These are phyloP conservation scores for Heliconius cydno DNA, from an alignment of 2,888 invertebrate genomes.

Conservation along the genomic window DNA sequence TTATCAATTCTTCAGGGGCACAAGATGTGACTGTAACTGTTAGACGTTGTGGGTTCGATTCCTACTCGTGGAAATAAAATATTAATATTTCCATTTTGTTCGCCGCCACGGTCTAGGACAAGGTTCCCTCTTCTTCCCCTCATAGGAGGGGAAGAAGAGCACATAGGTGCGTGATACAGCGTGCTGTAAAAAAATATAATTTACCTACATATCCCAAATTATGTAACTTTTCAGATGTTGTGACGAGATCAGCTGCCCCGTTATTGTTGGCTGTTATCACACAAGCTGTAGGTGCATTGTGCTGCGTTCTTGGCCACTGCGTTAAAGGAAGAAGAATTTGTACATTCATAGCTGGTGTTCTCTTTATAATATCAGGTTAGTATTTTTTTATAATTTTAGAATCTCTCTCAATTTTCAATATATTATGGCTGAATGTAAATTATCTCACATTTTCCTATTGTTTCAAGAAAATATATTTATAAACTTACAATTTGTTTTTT, in stretches of 20 bases:
- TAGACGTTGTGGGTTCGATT: too few relatives aligned
- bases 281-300: slow-evolving; percentile 90
- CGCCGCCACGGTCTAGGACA: too few relatives aligned
- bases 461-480: too few relatives aligned
- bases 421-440: too few relatives aligned
- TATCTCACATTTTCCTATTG: too few relatives aligned
- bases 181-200: not conserved
- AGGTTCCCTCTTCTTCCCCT: too few relatives aligned
- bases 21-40: too few relatives aligned
- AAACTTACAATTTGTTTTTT: not conserved
- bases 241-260: slow-evolving; percentile 92
- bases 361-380: slow-evolving; percentile 94
- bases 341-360: slow-evolving; percentile 93
- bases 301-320: slow-evolving; percentile 91
- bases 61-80: too few relatives aligned
- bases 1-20: not conserved
- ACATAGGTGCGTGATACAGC: too few relatives aligned
- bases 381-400: slow-evolving; percentile 15
- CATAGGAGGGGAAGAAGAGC: too few relatives aligned
- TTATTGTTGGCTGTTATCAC: slow-evolving; percentile 90
- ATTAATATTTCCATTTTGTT: too few relatives aligned
- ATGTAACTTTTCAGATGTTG: slow-evolving; percentile 87
- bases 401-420: not conserved
- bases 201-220: not conserved
- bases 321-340: slow-evolving; percentile 89